Evolutionary conservation across 2,113 vertebrate species (phyloP).

Genomic region (Esox niger): DNA sequence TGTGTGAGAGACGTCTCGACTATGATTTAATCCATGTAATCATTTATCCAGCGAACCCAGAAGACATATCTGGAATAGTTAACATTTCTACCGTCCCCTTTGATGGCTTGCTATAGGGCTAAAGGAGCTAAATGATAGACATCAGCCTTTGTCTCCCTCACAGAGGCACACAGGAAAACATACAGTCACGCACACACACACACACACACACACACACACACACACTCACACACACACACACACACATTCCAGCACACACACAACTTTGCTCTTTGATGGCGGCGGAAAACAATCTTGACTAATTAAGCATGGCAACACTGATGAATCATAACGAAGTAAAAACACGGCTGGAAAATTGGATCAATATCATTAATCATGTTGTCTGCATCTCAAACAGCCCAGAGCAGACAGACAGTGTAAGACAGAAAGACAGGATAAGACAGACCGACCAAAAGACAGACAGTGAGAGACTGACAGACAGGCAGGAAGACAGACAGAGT

Average conservation of each 20-base stretch:
- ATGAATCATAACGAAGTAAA: constrained; percentile 70
- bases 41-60: constrained; percentile 49
- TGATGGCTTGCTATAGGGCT: constrained; percentile 61
- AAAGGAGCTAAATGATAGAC: constrained; percentile 66
- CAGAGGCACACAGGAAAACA: constrained; percentile 24
- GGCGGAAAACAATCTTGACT: constrained; percentile 72
- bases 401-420: constrained; percentile 20
- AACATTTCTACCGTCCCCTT: constrained; percentile 58
- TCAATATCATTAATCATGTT: constrained; percentile 80
- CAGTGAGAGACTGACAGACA: too few species aligned
- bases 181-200: constrained; percentile 13
- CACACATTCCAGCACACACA: too few species aligned
- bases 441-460: too few species aligned
- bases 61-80: constrained; percentile 62
- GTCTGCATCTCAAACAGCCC: constrained; percentile 70
- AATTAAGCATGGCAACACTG: constrained; percentile 76
- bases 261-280: constrained; percentile 65
- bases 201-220: not conserved
- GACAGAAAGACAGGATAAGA: constrained; percentile 45
- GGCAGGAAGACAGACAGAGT: too few species aligned
- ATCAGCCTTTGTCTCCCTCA: constrained; percentile 62
- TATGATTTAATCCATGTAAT: constrained; percentile 38
- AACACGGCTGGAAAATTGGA: constrained; percentile 73
- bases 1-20: constrained; percentile 19
- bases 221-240: not conserved